These are phyloP conservation scores for Triops cancriformis DNA, from an alignment of 1,140 invertebrate species.

Conservation along the genomic window DNA sequence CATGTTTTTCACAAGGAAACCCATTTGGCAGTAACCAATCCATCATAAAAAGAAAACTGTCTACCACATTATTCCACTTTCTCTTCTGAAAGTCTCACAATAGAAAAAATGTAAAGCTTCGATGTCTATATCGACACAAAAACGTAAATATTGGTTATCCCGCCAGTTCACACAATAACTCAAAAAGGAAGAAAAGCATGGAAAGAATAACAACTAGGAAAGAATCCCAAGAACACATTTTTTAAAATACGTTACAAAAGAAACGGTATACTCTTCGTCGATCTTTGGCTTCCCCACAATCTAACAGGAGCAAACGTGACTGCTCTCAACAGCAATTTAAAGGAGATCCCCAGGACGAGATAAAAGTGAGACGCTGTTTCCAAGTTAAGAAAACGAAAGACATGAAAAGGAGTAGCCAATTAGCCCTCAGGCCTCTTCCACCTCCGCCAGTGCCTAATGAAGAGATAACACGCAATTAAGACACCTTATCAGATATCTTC, in stretches of 20 bases:
- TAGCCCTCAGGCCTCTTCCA: background rate
- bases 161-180: background rate
- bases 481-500: background rate
- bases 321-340: slow-evolving; percentile 7
- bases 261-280: background rate
- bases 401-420: background rate
- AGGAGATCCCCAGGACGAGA: background rate
- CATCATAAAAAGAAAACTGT: background rate
- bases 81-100: background rate
- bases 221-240: background rate
- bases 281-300: background rate
- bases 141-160: background rate
- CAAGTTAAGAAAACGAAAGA: background rate
- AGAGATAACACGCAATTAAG: slow-evolving; percentile 2
- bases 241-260: background rate
- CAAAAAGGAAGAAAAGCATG: background rate
- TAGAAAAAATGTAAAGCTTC: background rate
- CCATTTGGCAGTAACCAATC: background rate
- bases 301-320: background rate
- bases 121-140: slow-evolving; percentile 1
- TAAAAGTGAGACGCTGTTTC: background rate
- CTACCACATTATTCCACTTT: background rate
- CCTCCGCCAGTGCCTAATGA: background rate
- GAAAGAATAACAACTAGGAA: background rate
- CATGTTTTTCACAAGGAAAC: background rate